A percentile compares a stretch with the other conserved stretches of the same genome.
Conservation (phyloP, 1,140 invertebrate species). For the Anoplolepis gracilipes region DNA sequence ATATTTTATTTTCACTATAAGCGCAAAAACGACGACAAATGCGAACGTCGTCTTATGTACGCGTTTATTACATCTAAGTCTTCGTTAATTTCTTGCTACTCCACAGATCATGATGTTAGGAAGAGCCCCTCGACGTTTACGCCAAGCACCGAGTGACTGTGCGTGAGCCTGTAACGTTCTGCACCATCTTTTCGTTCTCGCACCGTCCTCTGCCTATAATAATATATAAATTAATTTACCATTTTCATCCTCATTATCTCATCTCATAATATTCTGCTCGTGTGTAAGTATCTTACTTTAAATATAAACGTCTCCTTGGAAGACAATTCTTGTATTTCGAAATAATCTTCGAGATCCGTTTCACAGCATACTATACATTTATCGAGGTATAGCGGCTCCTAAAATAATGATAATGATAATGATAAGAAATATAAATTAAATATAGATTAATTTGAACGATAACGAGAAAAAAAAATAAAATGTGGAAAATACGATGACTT, state of each 20-base stretch:
- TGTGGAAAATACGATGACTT: slow-evolving; percentile 71
- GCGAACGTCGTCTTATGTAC: neutral
- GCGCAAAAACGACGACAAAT: neutral
- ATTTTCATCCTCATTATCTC: neutral
- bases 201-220: slow-evolving; percentile 94
- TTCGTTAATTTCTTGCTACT: slow-evolving; percentile 78
- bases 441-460: no score
- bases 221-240: slow-evolving; percentile 67
- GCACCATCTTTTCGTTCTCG: slow-evolving; percentile 95
- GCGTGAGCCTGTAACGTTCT: slow-evolving; percentile 95
- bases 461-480: neutral
- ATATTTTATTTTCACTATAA: neutral
- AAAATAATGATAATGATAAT: slow-evolving; percentile 60
- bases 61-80: neutral
- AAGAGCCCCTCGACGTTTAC: slow-evolving; percentile 95
- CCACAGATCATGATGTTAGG: slow-evolving; percentile 98
- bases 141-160: slow-evolving; percentile 96
- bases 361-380: slow-evolving; percentile 96
- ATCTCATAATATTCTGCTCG: neutral
- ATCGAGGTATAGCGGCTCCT: slow-evolving; percentile 95
- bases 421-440: slow-evolving; percentile 54
- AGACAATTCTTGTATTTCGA: slow-evolving; percentile 97
- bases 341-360: slow-evolving; percentile 95
- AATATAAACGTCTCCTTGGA: slow-evolving; percentile 97
- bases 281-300: slow-evolving; percentile 89